Conservation (phyloP, 2,797 vertebrate species). For the Bucorvus abyssinicus region DNA sequence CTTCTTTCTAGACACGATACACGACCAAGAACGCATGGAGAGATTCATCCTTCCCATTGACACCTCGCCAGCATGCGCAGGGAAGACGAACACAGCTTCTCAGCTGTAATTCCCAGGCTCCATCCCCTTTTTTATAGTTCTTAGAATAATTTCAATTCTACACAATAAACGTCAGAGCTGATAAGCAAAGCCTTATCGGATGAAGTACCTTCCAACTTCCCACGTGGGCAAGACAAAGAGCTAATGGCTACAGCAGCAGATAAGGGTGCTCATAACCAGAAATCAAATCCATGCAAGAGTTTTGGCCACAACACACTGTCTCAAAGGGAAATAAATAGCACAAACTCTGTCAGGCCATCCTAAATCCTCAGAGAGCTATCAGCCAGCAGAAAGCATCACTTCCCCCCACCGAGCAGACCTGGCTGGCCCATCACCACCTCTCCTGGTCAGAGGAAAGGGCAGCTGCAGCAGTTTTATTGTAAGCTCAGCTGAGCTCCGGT, state of each 20-base stretch:
- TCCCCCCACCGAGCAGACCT: background rate
- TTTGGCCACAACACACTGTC: background rate
- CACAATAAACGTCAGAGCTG: background rate
- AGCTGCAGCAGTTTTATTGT: background rate
- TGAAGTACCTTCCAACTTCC: slow-evolving; percentile 33
- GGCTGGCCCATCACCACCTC: background rate
- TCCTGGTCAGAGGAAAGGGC: background rate
- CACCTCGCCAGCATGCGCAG: background rate
- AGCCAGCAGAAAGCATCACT: background rate
- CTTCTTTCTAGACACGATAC: background rate
- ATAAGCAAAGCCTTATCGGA: slow-evolving; percentile 17
- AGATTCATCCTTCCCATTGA: background rate
- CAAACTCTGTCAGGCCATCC: background rate
- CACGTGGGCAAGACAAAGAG: slow-evolving; percentile 11
- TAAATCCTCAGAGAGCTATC: background rate
- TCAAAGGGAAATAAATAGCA: background rate
- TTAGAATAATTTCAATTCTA: slow-evolving; percentile 11
- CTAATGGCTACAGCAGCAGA: background rate
- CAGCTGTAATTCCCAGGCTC: background rate
- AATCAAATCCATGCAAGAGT: slow-evolving; percentile 12
- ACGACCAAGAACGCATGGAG: background rate
- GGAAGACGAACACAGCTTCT: background rate
- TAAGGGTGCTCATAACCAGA: slow-evolving; percentile 43
- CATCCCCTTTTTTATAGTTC: background rate
- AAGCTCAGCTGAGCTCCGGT: background rate